Conservation (phyloP, 1,140 invertebrate species). For the Drosophila malerkotliana region DNA sequence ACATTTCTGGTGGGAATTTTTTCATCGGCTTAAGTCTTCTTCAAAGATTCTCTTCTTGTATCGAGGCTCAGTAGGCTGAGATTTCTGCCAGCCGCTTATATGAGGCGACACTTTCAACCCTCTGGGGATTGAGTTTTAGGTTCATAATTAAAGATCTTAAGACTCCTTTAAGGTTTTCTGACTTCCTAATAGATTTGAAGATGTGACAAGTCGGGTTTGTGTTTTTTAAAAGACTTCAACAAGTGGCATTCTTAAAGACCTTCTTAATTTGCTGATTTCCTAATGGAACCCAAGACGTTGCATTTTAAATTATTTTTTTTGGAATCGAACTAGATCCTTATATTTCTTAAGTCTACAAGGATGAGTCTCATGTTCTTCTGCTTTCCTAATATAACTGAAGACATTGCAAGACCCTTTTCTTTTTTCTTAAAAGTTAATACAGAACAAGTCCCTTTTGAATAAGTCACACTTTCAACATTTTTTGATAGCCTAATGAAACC, state of each 20-base stretch:
- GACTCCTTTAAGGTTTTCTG: not conserved
- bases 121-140: conserved; percentile 12
- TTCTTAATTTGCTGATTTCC: not conserved
- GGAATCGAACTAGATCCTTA: not conserved
- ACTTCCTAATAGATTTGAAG: not conserved
- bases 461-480: not conserved
- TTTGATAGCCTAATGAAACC: not conserved
- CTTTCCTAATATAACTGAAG: not conserved
- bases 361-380: not conserved
- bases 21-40: not conserved
- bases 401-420: not conserved
- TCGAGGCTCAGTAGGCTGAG: not conserved
- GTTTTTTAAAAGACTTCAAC: not conserved
- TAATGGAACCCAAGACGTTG: not conserved
- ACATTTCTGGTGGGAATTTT: conserved; percentile 27
- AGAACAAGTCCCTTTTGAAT: not conserved
- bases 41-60: conserved; percentile 1
- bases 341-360: not conserved
- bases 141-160: not conserved
- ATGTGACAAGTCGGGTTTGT: not conserved
- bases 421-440: not conserved
- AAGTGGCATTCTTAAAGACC: not conserved
- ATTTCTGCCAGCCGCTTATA: conserved; percentile 50
- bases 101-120: conserved; percentile 53
- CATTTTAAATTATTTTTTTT: not conserved